Conservation (phyloP, 2,888 invertebrate genomes). For the Corbicula japonica region DNA sequence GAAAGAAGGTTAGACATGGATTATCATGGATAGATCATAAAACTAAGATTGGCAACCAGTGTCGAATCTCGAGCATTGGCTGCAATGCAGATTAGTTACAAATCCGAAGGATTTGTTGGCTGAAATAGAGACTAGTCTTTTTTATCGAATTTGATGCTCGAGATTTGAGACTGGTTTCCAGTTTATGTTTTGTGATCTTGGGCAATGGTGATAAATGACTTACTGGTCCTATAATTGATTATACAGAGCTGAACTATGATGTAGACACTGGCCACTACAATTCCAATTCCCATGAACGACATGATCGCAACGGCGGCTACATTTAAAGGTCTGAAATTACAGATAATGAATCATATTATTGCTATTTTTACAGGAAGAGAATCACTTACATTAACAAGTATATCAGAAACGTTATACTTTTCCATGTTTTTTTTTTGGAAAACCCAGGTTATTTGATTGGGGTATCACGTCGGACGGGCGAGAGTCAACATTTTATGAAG, state of each 20-base stretch:
- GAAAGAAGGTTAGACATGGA: no score
- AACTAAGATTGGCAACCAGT: background rate
- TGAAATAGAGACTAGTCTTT: background rate
- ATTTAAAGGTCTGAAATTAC: slow-evolving; percentile 42
- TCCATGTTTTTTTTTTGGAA: background rate
- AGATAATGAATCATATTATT: background rate
- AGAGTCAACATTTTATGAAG: no score
- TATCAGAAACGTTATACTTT: background rate
- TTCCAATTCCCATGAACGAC: slow-evolving; percentile 19
- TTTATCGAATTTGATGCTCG: background rate
- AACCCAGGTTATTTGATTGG: background rate
- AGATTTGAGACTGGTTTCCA: background rate
- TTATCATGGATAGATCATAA: background rate
- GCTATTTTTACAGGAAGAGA: background rate
- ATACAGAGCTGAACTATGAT: slow-evolving; percentile 25
- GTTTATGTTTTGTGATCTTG: no score
- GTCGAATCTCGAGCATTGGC: background rate
- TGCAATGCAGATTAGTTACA: background rate
- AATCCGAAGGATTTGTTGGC: background rate
- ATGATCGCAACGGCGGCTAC: slow-evolving; percentile 22
- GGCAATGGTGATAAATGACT: background rate
- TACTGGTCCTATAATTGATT: background rate
- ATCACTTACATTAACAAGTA: background rate
- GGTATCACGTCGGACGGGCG: no score
- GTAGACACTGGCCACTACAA: slow-evolving; percentile 1